Evolutionary conservation across 2,888 invertebrate genomes (phyloP), one percentile per base, ranked within the genome.

Genomic region (Thymelicus sylvestris): DNA sequence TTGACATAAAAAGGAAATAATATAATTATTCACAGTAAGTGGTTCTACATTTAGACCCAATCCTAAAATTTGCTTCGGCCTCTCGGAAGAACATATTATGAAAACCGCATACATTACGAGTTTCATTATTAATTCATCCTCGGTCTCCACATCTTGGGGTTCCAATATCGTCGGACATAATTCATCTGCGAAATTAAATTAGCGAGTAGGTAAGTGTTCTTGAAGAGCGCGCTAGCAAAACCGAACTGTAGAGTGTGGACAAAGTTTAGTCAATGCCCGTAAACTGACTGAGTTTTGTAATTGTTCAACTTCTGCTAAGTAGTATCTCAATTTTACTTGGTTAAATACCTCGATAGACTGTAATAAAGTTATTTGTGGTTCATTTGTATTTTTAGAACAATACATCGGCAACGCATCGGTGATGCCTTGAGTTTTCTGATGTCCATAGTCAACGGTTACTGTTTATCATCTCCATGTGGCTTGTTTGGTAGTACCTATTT

Each of bases 121-220:
- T 24, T 63, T 44, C 63, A 63, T 63, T 48, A 48, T 63, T 63
- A 63, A 63, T 63, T 63, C 63, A 63, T 24, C 63, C 55, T 12
- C 55, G 55, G 55, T 55, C 55, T 55, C 55, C 63, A 31, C 47
- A 63, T 48, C n/a, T 48, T 48, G 63, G 63, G 31, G 63, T 63
- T 75, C 77, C 79, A 80, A 81, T 82, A 81, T 77, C 74, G 75
- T 70, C 70, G 74, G 75, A 75, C 76, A 76, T 80, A 83, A 81
- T 78, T 80, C 78, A 77, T 66, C 75, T 67, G 66, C 75, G 72
- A 79, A 81, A 81, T 84, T 81, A 77, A 81, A 83, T 84, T 82
- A 79, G 78, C 79, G 80, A 77, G 77, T 76, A 73, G 76, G 71
- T 74, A 73, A 76, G 71, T 74, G 74, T 76, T 75, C 75, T 76